Percentiles rank a stretch among this genome's conserved stretches.
Conservation (phyloP, 2,797 vertebrate genomes). For the Selene dorsalis region DNA sequence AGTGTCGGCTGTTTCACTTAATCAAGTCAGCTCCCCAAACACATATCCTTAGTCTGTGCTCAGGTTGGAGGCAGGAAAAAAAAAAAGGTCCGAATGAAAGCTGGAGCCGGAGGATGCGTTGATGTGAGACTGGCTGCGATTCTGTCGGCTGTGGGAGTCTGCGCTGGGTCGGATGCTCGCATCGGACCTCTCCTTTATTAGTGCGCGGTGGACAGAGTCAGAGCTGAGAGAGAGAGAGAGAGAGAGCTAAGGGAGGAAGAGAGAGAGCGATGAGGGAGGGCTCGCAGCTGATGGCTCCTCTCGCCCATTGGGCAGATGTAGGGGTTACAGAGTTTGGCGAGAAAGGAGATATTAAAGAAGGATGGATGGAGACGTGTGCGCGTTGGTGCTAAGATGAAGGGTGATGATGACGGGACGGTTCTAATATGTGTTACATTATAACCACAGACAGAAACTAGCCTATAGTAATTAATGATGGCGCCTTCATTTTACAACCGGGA, state of each 20-base stretch:
- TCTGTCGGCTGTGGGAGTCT: conserved; percentile 40
- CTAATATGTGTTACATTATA: conserved; percentile 27
- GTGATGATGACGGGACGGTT: conserved; percentile 33
- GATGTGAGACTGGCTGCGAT: conserved; percentile 27
- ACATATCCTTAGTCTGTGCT: conserved; percentile 27
- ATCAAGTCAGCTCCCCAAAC: not conserved
- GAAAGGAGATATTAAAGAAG: conserved; percentile 68
- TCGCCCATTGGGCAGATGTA: conserved; percentile 80
- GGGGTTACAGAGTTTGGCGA: conserved; percentile 79
- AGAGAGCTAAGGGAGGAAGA: conserved; percentile 64
- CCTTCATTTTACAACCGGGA: conserved; percentile 37
- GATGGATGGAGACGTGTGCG: conserved; percentile 50
- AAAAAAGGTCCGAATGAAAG: conserved; percentile 30
- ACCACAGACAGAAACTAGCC: conserved; percentile 28
- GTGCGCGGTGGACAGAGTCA: conserved; percentile 67
- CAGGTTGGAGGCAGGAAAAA: conserved; percentile 1
- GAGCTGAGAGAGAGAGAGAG: conserved; percentile 68
- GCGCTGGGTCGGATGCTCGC: conserved; percentile 70
- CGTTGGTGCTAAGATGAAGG: not conserved
- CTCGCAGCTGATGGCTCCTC: conserved; percentile 73
- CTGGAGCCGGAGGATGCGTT: conserved; percentile 19
- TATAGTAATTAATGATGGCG: conserved; percentile 16
- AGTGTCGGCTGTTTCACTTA: conserved; percentile 44
- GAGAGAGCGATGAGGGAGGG: conserved; percentile 71
- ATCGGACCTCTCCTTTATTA: conserved; percentile 77